Evolutionary conservation across 37 sponge, comb jelly and placozoan species (phyloP).

Genomic region (Halichondria panicea): DNA sequence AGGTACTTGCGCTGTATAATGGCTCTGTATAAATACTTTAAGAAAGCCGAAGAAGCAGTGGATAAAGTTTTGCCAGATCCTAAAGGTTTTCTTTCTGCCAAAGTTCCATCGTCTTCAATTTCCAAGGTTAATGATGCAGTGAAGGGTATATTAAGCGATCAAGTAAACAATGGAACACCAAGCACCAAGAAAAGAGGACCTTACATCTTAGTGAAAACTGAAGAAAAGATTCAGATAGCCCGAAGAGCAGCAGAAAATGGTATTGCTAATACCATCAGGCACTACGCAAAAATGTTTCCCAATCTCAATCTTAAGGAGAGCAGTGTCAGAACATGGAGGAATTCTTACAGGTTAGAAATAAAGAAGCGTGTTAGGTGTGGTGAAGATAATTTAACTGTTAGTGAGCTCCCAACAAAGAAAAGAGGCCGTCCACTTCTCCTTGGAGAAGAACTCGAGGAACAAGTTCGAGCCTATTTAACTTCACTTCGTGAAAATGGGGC

Average conservation of each 20-base stretch:
- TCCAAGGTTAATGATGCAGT: neutral
- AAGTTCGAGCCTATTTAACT: constrained; percentile 9
- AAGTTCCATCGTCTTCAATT: neutral
- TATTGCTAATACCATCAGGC: neutral
- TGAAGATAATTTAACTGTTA: constrained; percentile 4
- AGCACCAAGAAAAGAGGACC: neutral
- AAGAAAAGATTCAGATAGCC: neutral
- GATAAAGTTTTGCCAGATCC: too few relatives aligned
- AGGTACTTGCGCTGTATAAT: too few relatives aligned
- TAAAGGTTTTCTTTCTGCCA: too few relatives aligned
- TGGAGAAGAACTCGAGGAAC: constrained; percentile 21
- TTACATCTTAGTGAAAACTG: neutral
- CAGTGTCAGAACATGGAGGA: neutral
- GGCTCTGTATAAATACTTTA: too few relatives aligned
- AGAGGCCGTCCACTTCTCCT: constrained; percentile 19
- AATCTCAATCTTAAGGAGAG: neutral
- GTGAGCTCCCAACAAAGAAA: constrained; percentile 21
- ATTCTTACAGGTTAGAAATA: constrained; percentile 2
- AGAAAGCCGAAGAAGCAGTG: too few relatives aligned
- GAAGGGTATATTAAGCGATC: neutral
- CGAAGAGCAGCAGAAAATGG: neutral
- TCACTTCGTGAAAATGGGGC: constrained; percentile 37
- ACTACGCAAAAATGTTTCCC: neutral
- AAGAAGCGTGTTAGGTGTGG: neutral
- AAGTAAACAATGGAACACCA: neutral